Evolutionary conservation across 1,140 invertebrate genomes (phyloP).

Genomic region (Holcopasites calliopsidis): DNA sequence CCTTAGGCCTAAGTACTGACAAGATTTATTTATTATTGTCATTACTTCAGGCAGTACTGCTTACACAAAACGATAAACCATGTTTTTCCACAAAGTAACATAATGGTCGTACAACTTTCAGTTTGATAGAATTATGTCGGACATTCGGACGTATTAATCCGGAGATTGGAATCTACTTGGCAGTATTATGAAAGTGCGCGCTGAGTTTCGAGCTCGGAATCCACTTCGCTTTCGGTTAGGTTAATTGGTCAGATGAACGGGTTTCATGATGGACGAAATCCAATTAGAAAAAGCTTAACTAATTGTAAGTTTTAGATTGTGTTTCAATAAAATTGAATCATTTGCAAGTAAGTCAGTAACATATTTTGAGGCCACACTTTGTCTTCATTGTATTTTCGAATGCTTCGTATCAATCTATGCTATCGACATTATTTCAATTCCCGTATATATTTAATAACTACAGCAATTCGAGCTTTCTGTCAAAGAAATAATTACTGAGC

Average conservation of each 20-base stretch:
- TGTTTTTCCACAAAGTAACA: no score
- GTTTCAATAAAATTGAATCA: background rate
- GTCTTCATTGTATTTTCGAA: no score
- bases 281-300: conserved; percentile 10
- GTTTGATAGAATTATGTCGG: background rate
- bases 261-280: conserved; percentile 4
- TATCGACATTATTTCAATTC: no score
- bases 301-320: background rate
- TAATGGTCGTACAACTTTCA: no score
- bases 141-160: conserved; percentile 3
- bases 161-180: background rate
- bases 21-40: no score
- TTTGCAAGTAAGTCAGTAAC: background rate
- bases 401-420: no score
- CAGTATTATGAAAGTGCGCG: background rate
- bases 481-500: background rate
- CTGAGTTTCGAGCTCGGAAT: background rate
- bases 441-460: background rate
- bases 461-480: background rate
- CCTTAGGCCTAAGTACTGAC: no score
- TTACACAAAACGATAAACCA: no score
- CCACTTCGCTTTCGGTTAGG: background rate
- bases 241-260: conserved; percentile 6
- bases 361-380: no score
- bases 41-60: no score